Conservation (phyloP, 2,113 vertebrate genomes). For the Cichladusa arquata region DNA sequence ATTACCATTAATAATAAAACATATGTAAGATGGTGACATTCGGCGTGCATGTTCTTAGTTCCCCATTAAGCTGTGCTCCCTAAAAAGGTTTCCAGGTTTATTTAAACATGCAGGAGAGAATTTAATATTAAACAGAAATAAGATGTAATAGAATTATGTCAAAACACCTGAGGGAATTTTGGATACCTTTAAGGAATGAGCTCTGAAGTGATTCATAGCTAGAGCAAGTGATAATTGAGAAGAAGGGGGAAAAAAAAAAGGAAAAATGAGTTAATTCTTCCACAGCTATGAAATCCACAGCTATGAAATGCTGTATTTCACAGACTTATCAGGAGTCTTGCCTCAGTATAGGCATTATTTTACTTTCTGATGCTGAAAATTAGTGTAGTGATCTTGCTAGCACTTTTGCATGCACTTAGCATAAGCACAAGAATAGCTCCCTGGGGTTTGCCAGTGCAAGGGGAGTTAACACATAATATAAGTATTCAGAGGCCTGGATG, state of each 20-base stretch:
- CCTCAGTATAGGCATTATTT: slow-evolving; percentile 3
- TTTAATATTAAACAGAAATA: slow-evolving; percentile 72
- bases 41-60: background rate
- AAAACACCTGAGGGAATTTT: slow-evolving; percentile 72
- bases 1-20: slow-evolving; percentile 53
- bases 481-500: background rate
- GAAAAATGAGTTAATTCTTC: slow-evolving; percentile 38
- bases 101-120: slow-evolving; percentile 63
- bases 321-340: slow-evolving; percentile 6
- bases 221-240: slow-evolving; percentile 59
- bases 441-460: background rate
- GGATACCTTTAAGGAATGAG: slow-evolving; percentile 62
- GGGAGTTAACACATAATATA: background rate
- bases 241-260: background rate
- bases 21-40: slow-evolving; percentile 26
- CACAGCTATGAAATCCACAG: background rate
- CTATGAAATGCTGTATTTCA: background rate
- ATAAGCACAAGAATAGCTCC: background rate
- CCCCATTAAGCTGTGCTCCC: slow-evolving; percentile 6
- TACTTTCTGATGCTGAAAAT: slow-evolving; percentile 44
- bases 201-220: slow-evolving; percentile 61
- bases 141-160: slow-evolving; percentile 70
- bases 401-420: background rate
- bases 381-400: slow-evolving; percentile 2
- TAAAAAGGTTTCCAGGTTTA: slow-evolving; percentile 67